Conservation (phyloP, 2,888 invertebrate species). For the Habrosyne pyritoides region DNA sequence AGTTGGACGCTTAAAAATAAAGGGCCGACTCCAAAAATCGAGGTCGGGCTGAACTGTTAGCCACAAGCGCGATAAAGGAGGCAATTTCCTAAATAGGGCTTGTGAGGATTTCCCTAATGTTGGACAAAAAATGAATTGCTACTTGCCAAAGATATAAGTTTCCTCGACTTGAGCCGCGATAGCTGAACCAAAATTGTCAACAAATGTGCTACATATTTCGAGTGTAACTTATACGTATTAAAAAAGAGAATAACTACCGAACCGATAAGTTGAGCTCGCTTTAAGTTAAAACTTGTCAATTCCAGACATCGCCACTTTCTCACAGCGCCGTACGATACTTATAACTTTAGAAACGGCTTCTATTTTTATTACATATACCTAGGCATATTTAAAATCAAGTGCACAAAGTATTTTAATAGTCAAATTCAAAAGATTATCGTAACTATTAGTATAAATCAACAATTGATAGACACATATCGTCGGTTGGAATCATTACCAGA, state of each 20-base stretch:
- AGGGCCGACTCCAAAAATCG: conserved; percentile 39
- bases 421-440: no score
- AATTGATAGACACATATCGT: background rate
- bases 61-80: conserved; percentile 72
- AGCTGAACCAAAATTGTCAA: conserved; percentile 17
- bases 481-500: background rate
- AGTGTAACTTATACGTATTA: background rate
- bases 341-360: background rate
- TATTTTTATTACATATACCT: conserved; percentile 19
- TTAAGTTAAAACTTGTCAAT: background rate
- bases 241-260: background rate
- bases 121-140: conserved; percentile 73
- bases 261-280: background rate
- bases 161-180: conserved; percentile 31
- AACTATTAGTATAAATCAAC: no score
- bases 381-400: no score
- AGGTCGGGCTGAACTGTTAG: conserved; percentile 52
- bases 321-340: background rate
- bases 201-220: background rate
- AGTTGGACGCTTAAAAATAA: conserved; percentile 49
- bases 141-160: conserved; percentile 48
- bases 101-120: conserved; percentile 75
- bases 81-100: conserved; percentile 78
- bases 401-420: no score
- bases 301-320: background rate